Evolutionary conservation across 2,113 vertebrate genomes (phyloP).

Genomic region (Gymnorhina tibicen): DNA sequence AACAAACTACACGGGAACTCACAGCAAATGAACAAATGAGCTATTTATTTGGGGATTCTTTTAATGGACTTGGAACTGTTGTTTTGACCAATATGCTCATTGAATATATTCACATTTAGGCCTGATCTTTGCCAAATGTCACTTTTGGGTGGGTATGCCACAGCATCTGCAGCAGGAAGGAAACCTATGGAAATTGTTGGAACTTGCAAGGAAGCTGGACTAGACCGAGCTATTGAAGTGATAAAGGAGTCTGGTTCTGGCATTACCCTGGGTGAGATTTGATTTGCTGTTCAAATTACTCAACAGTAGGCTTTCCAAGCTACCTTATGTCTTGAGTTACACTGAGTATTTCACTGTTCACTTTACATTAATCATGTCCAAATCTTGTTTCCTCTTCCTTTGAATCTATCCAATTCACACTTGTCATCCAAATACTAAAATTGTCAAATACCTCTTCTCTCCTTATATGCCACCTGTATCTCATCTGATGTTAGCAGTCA

Average conservation of each 20-base stretch:
- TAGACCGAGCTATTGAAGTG: not conserved
- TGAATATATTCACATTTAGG: not conserved
- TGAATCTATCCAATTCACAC: not conserved
- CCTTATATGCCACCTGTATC: not conserved
- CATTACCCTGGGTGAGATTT: not conserved
- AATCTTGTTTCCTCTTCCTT: not conserved
- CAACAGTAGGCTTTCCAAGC: not conserved
- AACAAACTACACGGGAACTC: conserved; percentile 27
- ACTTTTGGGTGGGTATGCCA: not conserved
- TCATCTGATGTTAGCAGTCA: not conserved
- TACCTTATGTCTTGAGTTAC: not conserved
- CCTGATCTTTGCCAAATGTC: conserved; percentile 6
- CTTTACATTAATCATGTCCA: not conserved
- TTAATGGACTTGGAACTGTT: not conserved
- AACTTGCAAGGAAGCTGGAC: not conserved
- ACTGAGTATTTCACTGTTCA: not conserved
- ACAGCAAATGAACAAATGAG: not conserved
- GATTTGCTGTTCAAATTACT: not conserved
- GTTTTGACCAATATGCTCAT: not conserved
- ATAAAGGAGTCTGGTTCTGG: not conserved
- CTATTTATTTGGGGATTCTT: conserved; percentile 33
- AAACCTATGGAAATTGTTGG: not conserved
- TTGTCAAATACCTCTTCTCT: not conserved
- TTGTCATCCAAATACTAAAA: not conserved
- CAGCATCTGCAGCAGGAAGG: not conserved